A percentile compares a stretch with the other conserved stretches of the same genome.
Evolutionary conservation across 2,797 vertebrate genomes (phyloP).

Genomic region (Acipenser oxyrinchus): DNA sequence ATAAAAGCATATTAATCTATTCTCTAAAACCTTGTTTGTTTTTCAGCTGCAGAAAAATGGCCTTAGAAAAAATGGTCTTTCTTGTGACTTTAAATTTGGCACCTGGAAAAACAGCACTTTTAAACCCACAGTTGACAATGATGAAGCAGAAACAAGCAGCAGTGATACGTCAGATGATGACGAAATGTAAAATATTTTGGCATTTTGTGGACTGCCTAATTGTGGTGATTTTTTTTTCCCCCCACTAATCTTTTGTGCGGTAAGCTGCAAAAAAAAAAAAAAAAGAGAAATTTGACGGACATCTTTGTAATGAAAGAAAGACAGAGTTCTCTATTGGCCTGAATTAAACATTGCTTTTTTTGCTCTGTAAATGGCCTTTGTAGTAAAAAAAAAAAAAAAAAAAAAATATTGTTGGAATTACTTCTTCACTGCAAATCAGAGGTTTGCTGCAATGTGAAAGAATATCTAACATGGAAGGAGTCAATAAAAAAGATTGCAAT

Average conservation of each 20-base stretch:
- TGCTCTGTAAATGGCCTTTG: constrained; percentile 24
- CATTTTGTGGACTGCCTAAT: neutral
- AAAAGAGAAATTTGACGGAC: constrained; percentile 33
- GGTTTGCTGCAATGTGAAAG: too few species aligned
- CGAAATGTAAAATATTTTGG: constrained; percentile 45
- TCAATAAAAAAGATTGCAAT: too few species aligned
- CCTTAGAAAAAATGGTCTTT: constrained; percentile 56
- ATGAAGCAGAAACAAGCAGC: constrained; percentile 67
- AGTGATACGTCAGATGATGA: constrained; percentile 71
- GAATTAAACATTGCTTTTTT: constrained; percentile 43
- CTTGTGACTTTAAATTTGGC: constrained; percentile 47
- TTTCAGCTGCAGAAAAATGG: constrained; percentile 66
- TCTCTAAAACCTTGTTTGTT: constrained; percentile 17
- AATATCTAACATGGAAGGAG: too few species aligned
- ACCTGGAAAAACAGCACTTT: constrained; percentile 61
- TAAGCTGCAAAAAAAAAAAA: constrained; percentile 39
- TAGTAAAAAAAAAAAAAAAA: too few species aligned
- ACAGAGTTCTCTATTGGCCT: constrained; percentile 41
- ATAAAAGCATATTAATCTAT: neutral
- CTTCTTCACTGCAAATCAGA: too few species aligned
- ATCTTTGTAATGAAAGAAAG: constrained; percentile 36
- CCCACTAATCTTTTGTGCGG: constrained; percentile 28
- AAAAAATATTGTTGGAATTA: too few species aligned
- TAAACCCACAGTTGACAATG: constrained; percentile 47
- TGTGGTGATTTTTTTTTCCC: constrained; percentile 15